Conservation (phyloP, 2,113 vertebrate genomes). For the Macaca fascicularis region DNA sequence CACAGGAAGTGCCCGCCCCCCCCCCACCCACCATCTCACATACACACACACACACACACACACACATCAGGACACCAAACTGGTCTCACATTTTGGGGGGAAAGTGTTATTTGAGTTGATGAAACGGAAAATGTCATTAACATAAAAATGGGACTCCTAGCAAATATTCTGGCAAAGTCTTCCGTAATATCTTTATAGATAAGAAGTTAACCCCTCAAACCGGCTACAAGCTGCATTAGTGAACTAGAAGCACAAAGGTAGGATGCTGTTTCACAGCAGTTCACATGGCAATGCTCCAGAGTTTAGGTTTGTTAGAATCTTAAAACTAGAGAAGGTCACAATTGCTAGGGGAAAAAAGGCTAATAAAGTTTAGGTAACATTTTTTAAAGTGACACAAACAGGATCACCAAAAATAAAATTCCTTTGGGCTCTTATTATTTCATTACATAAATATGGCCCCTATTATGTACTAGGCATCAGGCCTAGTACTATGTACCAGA, state of each 20-base stretch:
- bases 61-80: not conserved
- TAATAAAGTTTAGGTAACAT: not conserved
- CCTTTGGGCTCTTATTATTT: not conserved
- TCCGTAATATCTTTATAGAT: not conserved
- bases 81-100: not conserved
- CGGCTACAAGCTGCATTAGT: not conserved
- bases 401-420: conserved; percentile 29
- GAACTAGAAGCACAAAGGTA: not conserved
- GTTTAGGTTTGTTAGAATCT: not conserved
- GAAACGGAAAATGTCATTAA: not conserved
- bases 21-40: not conserved
- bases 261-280: not conserved
- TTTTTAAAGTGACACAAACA: conserved; percentile 16
- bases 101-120: not conserved
- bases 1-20: not conserved
- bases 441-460: not conserved
- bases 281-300: not conserved
- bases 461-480: not conserved
- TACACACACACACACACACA: no score
- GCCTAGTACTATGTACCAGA: not conserved
- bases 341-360: not conserved
- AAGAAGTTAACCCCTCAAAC: not conserved
- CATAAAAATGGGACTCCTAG: not conserved
- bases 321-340: not conserved
- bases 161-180: not conserved